Evolutionary conservation across 92 coral and sea anemone species (phyloP), one percentile per base, ranked within the genome.

Genomic region (Muricea muricata): DNA sequence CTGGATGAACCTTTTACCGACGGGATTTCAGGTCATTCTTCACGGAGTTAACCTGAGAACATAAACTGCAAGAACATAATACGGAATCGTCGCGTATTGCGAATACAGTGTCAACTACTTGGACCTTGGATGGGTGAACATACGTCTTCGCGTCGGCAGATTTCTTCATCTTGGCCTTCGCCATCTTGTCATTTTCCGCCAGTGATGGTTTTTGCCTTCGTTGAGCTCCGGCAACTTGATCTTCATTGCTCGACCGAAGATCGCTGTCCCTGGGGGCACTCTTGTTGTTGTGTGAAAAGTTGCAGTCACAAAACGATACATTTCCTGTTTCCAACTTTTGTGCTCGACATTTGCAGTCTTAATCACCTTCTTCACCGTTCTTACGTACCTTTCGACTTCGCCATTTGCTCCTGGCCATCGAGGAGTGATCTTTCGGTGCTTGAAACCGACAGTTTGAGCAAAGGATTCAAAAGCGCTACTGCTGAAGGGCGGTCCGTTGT

Each of bases 361-460:
- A 60, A 83, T 57, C 25, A 71, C 57, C 55, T 81, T 90, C 77
- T 92, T 92, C n/a, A 92, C 82, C 23, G 89, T 84, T 41, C 88
- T 41, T 71, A 88, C 81, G 52, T 82, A 79, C 20, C 90, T 56
- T 83, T 91, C 92, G 7, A 85, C 88, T 61, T 89, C 92, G 1
- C 92, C 92, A 34, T 91, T 91, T 10, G 90, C 94, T 61, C 84
- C 31, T 21, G 87, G 92, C 91, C 90, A 90, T 24, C 12, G 42
- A 2, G 91, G 86, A 18, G 92, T 92, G 3, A 92, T 41, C 45
- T 87, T 89, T 11, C 90, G 82, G 46, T 90, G 95, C 11, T 56
- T 57, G 54, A 92, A 90, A 5, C 91, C 91, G 5, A 90, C 48
- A 48, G 12, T 21, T 7, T 73, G 65, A 20, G 87, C 90, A 31